Percentiles rank a stretch among this genome's conserved stretches.
These are phyloP conservation scores for Urocitellus parryii DNA, from an alignment of 2,113 vertebrate genomes.

Conservation along the genomic window DNA sequence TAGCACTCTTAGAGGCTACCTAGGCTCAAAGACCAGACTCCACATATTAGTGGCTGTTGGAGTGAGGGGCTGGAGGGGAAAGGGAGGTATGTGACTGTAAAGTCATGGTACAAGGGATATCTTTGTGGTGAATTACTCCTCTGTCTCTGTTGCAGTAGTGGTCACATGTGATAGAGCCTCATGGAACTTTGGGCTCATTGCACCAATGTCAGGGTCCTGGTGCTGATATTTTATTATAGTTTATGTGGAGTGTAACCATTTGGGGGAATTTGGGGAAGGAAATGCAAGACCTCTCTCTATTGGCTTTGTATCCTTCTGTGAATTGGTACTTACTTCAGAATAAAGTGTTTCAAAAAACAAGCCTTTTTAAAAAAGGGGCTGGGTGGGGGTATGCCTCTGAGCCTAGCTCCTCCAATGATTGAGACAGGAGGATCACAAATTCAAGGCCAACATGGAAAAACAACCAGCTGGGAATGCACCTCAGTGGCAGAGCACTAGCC, in stretches of 20 bases:
- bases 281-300: background rate
- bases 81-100: background rate
- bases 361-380: background rate
- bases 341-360: background rate
- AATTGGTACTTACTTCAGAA: background rate
- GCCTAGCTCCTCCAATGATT: background rate
- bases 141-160: background rate
- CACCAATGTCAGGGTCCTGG: background rate
- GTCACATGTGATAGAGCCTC: too few relatives aligned
- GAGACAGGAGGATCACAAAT: background rate
- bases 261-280: background rate
- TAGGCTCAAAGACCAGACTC: background rate
- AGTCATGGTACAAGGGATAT: fast-evolving
- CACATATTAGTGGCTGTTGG: background rate
- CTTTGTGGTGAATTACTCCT: too few relatives aligned
- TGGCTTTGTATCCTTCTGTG: background rate
- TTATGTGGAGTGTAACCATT: background rate
- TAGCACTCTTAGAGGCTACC: too few relatives aligned
- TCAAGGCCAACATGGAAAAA: background rate
- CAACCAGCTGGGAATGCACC: background rate
- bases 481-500: background rate
- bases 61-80: background rate
- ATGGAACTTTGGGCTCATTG: fast-evolving
- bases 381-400: background rate
- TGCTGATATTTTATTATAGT: background rate